phyloP scores from a whole-genome alignment of 1,140 invertebrate genomes.

The Epicauta chinensis region DNA sequence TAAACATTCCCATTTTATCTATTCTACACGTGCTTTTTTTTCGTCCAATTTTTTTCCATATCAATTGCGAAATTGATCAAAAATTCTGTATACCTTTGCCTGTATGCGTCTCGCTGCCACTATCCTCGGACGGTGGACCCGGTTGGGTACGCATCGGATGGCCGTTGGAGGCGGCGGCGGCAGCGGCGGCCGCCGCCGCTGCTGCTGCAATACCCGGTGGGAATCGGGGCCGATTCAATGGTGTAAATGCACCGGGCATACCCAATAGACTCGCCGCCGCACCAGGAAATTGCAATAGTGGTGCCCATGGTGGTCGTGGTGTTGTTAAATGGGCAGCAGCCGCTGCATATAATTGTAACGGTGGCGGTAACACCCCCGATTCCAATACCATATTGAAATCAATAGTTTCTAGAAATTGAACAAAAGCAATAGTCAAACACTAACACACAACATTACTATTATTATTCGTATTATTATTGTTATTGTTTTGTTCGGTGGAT shows the following conservation, averaged over 20 bases:
- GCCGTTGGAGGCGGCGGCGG: slow-evolving; percentile 32
- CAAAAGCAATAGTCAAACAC: too few relatives aligned
- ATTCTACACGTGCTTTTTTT: too few relatives aligned
- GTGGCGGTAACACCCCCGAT: slow-evolving; percentile 40
- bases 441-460: too few relatives aligned
- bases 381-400: slow-evolving; percentile 41
- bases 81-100: slow-evolving; percentile 38
- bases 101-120: slow-evolving; percentile 40
- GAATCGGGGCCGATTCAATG: slow-evolving; percentile 37
- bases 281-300: slow-evolving; percentile 40
- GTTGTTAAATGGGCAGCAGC: slow-evolving; percentile 35
- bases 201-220: slow-evolving; percentile 30
- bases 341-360: slow-evolving; percentile 40
- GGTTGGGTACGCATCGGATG: slow-evolving; percentile 34
- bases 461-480: too few relatives aligned
- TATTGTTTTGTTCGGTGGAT: too few relatives aligned
- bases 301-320: slow-evolving; percentile 41
- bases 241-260: slow-evolving; percentile 39
- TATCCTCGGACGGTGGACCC: slow-evolving; percentile 41
- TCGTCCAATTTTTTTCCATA: too few relatives aligned
- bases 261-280: slow-evolving; percentile 35
- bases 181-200: slow-evolving; percentile 33
- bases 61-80: too few relatives aligned
- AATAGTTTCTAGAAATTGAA: too few relatives aligned
- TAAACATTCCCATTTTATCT: too few relatives aligned